Percentiles rank a stretch among this genome's conserved stretches.
Conservation (phyloP, 64 coral and sea anemone genomes). For the Catalaphyllia jardinei region DNA sequence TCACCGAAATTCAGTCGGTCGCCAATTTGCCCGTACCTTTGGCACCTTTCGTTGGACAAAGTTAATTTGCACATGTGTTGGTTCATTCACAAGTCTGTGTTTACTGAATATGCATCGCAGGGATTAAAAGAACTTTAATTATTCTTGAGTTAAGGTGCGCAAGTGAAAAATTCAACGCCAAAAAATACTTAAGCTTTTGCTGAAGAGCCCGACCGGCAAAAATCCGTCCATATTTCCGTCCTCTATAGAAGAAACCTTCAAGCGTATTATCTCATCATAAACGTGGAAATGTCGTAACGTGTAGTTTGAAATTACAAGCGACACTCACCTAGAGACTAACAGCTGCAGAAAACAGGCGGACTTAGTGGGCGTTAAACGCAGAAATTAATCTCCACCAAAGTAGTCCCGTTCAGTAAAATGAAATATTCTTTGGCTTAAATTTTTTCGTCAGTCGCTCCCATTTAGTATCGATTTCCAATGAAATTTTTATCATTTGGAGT, state of each 20-base stretch:
- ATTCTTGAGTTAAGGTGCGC: neutral
- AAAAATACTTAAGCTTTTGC: neutral
- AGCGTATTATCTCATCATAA: neutral
- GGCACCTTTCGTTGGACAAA: neutral
- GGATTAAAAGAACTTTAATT: neutral
- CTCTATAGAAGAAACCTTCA: neutral
- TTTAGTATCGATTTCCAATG: neutral
- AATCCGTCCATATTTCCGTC: neutral
- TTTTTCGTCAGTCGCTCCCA: neutral
- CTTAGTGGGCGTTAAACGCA: neutral
- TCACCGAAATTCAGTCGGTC: neutral
- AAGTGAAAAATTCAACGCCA: neutral
- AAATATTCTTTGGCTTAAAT: neutral
- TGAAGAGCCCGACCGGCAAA: no score
- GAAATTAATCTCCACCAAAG: neutral
- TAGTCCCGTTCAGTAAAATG: neutral
- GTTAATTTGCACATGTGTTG: neutral
- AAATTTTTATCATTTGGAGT: neutral
- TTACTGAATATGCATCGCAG: neutral
- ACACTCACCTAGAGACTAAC: neutral
- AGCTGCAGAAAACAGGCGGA: neutral
- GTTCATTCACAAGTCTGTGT: neutral
- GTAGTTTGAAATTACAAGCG: constrained; percentile 1
- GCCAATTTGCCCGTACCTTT: neutral
- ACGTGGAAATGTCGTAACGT: neutral